Evolutionary conservation across 1,140 invertebrate species (phyloP), one percentile per base, ranked within the genome.

Genomic region (Panonychus citri): DNA sequence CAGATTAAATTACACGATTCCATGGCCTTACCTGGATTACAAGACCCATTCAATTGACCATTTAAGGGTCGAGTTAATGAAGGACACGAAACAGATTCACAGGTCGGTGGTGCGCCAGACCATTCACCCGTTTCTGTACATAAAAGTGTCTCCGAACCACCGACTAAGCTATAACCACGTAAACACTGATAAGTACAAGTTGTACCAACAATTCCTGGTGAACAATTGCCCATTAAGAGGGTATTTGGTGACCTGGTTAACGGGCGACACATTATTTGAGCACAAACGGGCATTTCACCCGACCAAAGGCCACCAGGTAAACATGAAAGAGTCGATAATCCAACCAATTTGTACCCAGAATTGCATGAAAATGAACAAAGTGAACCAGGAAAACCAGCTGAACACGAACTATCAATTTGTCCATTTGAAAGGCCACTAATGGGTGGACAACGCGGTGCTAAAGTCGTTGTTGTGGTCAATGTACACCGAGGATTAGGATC

Each of bases 1-100:
- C 73, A 74, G 5, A 65, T 63, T 53, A 72, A 67, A 40, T 64
- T 60, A 55, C 69, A 70, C 1, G 63, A 66, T 19, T 64, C 66
- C 3, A 68, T 69, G 3, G 25, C n/a, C 2, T 7, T 30, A 26
- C 26, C 50, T 13, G 30, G 30, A 8, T n/a, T 19, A 52, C 50
- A 52, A n/a, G 17, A 12, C 15, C 50, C 50, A 2, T 27, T n/a
- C 25, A 52, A 37, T 5, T 30, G 30, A 25, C 50, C 50, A 52
- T 27, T 27, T 7, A 37, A 7, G 2, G 50, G 50, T 27, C n/a
- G 26, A 5, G 24, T 17, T 10, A 52, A 19, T 52, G 3, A 1
- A n/a, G 19, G 50, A 27, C 50, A 52, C 17, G 15, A 8, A 2
- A 52, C 15, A 12, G 26, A 25, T 30, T 37, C 25, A 46, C 60